Conservation (phyloP, 2,113 vertebrate species). For the Rana temporaria region DNA sequence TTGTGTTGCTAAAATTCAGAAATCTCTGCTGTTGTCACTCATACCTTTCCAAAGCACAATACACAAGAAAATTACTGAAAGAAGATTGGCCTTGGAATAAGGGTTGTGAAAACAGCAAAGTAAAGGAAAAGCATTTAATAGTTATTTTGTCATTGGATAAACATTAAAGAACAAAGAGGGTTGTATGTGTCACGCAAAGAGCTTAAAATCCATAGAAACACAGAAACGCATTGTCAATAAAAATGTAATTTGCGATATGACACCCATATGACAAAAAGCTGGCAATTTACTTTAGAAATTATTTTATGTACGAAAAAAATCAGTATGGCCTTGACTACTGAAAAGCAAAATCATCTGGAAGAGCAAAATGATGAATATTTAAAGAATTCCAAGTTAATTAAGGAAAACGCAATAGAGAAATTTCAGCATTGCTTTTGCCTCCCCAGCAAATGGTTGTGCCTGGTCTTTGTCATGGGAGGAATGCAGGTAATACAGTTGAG, state of each 20-base stretch:
- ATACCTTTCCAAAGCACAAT: conserved; percentile 22
- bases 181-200: conserved; percentile 16
- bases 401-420: neutral
- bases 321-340: conserved; percentile 12
- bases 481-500: conserved; percentile 47
- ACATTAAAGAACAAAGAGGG: conserved; percentile 43
- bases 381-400: conserved; percentile 22
- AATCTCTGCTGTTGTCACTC: conserved; percentile 37
- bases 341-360: conserved; percentile 15
- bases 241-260: conserved; percentile 50
- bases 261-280: conserved; percentile 6
- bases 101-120: conserved; percentile 45
- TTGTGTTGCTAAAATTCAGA: conserved; percentile 49
- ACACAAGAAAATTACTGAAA: conserved; percentile 22
- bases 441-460: neutral
- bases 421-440: neutral
- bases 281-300: neutral
- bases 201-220: conserved; percentile 47
- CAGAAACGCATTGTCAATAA: conserved; percentile 25
- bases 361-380: conserved; percentile 21
- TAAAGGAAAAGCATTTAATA: conserved; percentile 42
- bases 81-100: conserved; percentile 51
- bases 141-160: conserved; percentile 50
- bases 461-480: conserved; percentile 36
- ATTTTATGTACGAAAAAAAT: conserved; percentile 31